Evolutionary conservation across 2,888 invertebrate species (phyloP).

Genomic region (Prenolepis imparis): DNA sequence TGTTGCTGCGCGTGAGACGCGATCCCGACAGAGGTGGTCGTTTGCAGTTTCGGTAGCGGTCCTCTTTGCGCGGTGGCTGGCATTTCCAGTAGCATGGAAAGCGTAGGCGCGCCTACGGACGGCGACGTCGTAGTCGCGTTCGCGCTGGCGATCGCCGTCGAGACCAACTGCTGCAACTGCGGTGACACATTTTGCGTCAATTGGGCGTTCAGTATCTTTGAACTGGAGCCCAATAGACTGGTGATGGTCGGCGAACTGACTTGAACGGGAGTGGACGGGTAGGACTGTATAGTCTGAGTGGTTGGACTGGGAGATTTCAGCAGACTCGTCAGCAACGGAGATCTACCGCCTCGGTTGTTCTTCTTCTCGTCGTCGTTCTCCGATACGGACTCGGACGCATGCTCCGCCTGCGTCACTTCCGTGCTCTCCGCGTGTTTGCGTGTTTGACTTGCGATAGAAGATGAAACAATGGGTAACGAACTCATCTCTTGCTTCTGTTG

Average conservation of each 20-base stretch:
- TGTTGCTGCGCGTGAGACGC: conserved; percentile 61
- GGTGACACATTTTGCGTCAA: conserved; percentile 84
- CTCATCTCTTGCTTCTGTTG: conserved; percentile 77
- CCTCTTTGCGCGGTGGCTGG: conserved; percentile 84
- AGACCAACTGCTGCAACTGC: conserved; percentile 87
- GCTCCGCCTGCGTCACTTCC: conserved; percentile 65
- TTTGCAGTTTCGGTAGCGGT: conserved; percentile 75
- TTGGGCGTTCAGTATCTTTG: conserved; percentile 81
- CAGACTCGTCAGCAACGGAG: conserved; percentile 93
- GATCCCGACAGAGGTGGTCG: conserved; percentile 43
- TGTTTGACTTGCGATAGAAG: conserved; percentile 63
- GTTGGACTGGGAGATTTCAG: conserved; percentile 91
- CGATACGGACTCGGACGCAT: conserved; percentile 29
- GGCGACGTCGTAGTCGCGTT: conserved; percentile 86
- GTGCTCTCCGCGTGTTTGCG: conserved; percentile 72
- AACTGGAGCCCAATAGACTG: conserved; percentile 87
- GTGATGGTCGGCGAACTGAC: conserved; percentile 87
- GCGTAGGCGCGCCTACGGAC: conserved; percentile 91
- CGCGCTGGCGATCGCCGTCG: conserved; percentile 84
- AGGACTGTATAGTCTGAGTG: conserved; percentile 80
- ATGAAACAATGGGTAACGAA: conserved; percentile 44
- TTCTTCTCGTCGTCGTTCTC: conserved; percentile 80
- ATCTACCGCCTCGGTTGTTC: conserved; percentile 80
- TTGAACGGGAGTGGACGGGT: conserved; percentile 85
- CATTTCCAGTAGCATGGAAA: conserved; percentile 90